These are phyloP conservation scores for Bubo blakistoni DNA, from an alignment of 2,113 vertebrate genomes.

Conservation along the genomic window DNA sequence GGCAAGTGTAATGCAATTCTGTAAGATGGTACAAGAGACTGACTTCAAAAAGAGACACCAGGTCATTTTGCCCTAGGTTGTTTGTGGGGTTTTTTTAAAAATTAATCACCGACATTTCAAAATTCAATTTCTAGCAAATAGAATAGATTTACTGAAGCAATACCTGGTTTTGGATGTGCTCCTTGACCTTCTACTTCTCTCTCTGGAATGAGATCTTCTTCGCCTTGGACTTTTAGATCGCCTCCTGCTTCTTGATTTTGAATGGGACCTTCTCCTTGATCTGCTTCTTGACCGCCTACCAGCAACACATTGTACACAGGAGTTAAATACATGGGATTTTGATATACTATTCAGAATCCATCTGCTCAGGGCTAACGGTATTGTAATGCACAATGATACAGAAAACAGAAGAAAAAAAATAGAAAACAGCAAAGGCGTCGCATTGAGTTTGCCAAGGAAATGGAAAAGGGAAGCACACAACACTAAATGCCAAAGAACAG, in stretches of 20 bases:
- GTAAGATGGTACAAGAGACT: accelerated
- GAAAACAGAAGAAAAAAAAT: not conserved
- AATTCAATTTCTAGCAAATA: not conserved
- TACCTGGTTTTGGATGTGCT: constrained; percentile 89
- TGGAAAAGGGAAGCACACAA: not conserved
- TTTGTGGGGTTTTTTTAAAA: too few relatives aligned
- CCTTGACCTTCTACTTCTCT: constrained; percentile 82
- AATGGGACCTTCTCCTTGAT: constrained; percentile 89
- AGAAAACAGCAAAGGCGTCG: not conserved
- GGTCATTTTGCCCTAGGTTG: not conserved
- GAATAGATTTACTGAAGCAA: not conserved
- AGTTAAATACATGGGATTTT: accelerated
- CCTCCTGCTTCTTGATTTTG: constrained; percentile 87
- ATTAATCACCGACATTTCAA: not conserved
- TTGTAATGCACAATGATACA: accelerated
- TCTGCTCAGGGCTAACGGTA: not conserved
- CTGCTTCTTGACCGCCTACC: constrained; percentile 90
- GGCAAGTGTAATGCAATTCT: accelerated
- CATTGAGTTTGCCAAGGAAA: not conserved
- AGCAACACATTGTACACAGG: accelerated
- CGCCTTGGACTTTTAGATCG: constrained; percentile 92
- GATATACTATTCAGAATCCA: not conserved
- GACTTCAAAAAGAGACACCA: not conserved
- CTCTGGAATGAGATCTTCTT: constrained; percentile 88
- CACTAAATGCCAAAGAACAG: too few relatives aligned